phyloP scores from a whole-genome alignment of 2,888 invertebrate genomes.

The Leptothorax acervorum region DNA sequence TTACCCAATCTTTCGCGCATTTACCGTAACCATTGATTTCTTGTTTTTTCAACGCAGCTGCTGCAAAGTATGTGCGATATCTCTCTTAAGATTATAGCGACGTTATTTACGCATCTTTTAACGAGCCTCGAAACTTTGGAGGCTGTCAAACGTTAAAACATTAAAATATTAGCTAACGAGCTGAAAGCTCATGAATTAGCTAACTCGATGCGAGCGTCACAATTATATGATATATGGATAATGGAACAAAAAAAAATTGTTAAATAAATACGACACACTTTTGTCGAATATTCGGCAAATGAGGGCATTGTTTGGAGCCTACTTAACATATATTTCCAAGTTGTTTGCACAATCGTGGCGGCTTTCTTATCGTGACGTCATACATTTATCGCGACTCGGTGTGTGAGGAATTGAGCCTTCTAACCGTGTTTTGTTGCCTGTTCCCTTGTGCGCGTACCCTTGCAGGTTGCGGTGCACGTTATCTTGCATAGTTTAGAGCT shows the following conservation, averaged over 20 bases:
- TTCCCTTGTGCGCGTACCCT: slow-evolving; percentile 13
- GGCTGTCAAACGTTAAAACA: background rate
- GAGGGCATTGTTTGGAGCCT: slow-evolving; percentile 41
- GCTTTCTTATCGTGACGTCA: slow-evolving; percentile 36
- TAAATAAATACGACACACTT: slow-evolving; percentile 31
- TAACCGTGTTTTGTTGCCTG: background rate
- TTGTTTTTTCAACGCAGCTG: slow-evolving; percentile 17
- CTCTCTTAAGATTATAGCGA: background rate
- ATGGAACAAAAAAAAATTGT: background rate
- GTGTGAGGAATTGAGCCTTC: slow-evolving; percentile 32
- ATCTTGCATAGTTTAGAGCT: slow-evolving; percentile 37
- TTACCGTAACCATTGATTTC: slow-evolving; percentile 48
- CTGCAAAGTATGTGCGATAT: background rate
- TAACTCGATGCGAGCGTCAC: background rate
- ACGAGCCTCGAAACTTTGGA: background rate
- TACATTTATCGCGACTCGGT: slow-evolving; percentile 31
- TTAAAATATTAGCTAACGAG: background rate
- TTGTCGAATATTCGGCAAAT: slow-evolving; percentile 33
- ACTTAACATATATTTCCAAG: slow-evolving; percentile 44
- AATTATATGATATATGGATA: background rate
- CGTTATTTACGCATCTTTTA: background rate
- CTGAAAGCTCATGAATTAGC: background rate
- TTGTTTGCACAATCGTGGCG: slow-evolving; percentile 42
- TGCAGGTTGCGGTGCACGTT: slow-evolving; percentile 6
- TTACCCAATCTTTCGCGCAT: slow-evolving; percentile 46